Percentiles rank a stretch among this genome's conserved stretches.
Evolutionary conservation across 2,888 invertebrate species (phyloP).

Genomic region (Cotesia congregata): DNA sequence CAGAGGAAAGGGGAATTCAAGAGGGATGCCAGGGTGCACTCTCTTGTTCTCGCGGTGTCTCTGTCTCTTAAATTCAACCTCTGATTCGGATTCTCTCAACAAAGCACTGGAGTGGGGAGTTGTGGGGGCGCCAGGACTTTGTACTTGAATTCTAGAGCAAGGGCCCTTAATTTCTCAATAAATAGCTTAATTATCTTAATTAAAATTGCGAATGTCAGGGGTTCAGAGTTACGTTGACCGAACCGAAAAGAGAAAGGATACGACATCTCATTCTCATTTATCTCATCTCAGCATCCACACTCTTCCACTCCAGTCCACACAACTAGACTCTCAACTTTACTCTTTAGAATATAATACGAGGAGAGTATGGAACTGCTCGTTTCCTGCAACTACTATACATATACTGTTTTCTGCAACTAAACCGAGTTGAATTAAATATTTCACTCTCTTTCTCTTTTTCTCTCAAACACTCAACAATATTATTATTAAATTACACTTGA

Average conservation of each 20-base stretch:
- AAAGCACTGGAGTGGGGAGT: slow-evolving; percentile 13
- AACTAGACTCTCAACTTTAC: slow-evolving; percentile 33
- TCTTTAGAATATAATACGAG: slow-evolving; percentile 16
- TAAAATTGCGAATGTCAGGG: slow-evolving; percentile 52
- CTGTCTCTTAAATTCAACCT: slow-evolving; percentile 16
- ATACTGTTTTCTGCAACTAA: slow-evolving; percentile 44
- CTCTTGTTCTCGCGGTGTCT: slow-evolving; percentile 8
- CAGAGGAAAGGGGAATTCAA: slow-evolving; percentile 41
- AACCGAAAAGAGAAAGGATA: slow-evolving; percentile 12
- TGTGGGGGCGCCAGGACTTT: slow-evolving; percentile 33
- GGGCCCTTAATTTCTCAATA: slow-evolving; percentile 52
- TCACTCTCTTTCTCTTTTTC: slow-evolving; percentile 15
- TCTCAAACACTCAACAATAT: slow-evolving; percentile 20
- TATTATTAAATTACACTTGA: slow-evolving; percentile 24
- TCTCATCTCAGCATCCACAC: slow-evolving; percentile 17
- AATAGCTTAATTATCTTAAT: slow-evolving; percentile 62
- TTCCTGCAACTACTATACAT: slow-evolving; percentile 42
- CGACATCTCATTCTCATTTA: slow-evolving; percentile 21
- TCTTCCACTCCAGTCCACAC: not conserved
- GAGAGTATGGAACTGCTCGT: slow-evolving; percentile 45
- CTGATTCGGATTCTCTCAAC: slow-evolving; percentile 31
- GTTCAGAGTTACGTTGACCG: slow-evolving; percentile 44
- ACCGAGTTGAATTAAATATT: slow-evolving; percentile 35
- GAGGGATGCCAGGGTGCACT: slow-evolving; percentile 42
- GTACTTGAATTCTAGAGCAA: slow-evolving; percentile 44